Base-by-base conservation (phyloP, 1,140 invertebrate species). In the Drosophila santomea region DNA sequence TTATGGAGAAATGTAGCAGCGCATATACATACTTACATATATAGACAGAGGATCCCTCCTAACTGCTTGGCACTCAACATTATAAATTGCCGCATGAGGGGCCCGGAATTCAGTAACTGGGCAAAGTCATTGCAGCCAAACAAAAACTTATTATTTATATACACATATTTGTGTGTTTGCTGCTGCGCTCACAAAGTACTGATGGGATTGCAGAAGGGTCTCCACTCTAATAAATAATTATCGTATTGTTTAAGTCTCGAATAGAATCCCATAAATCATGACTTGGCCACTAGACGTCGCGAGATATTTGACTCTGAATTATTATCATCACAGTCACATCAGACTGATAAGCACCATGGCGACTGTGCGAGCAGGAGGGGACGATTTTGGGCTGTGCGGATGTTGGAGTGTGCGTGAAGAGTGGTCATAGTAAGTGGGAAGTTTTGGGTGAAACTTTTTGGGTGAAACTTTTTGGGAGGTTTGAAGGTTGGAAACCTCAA, bases 181-280 rank as follows among this genome's bases (percentile, higher is more conserved):
- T 64, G 45, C 4, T 64, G 59, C 3, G 35, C 35, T 17, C 17
- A 35, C 50, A 74, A 62, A 62, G 60, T 56, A 66, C 54, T 56
- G 61, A 62, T 50, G 66, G 38, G 45, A 32, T 17, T 38, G 45
- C 28, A 35, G 36, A 41, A 17, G 14, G 50, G 15, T 23, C 64
- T 47, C 55, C 39, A 60, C 48, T 78, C 58, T 72, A 78, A 78
- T 78, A 78, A 78, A 78, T 78, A 78, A 78, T 78, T 78, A 78
- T 78, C 76, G 76, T 78, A 78, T 78, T 78, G 76, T 78, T 78
- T 73, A 78, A 78, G 76, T 78, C 76, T 78, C 76, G 55, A 78
- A 78, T 78, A 69, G 56, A 78, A 78, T 78, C 60, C 76, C 76
- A 78, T 78, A 78, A 78, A 78, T 78, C 76, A 78, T 77, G 74